Evolutionary conservation across 2,797 vertebrate species (phyloP), one percentile per base, ranked within the genome.

Genomic region (Lepilemur ruficaudatus): DNA sequence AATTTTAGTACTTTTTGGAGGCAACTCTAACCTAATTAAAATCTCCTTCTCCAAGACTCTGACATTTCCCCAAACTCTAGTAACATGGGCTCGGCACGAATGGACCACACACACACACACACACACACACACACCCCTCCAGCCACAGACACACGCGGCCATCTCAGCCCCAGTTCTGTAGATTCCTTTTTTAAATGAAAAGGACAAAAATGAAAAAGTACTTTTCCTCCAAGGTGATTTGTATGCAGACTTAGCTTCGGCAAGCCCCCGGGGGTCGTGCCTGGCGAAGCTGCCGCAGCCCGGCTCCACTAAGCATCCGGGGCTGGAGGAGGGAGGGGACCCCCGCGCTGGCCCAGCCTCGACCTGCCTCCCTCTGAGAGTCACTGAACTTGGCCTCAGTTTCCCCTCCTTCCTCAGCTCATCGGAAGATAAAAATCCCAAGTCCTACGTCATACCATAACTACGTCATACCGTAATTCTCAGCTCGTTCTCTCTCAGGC

Each of bases 1-100:
- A 93, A 95, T 96, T 98, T 96, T 84, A 97, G 95, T 67, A 93
- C 95, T 91, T 98, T 98, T 96, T 59, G 46, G 97, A 97, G 97
- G 92, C 84, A 91, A 96, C 96, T 97, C 89, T 72, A 96, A 97
- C 93, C 96, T 97, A 94, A 97, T 96, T 97, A 97, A 97, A 97
- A 97, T 96, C 95, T 95, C 79, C 82, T 88, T 81, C 97, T 97
- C 96, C 91, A 57, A 75, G 95, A 97, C 92, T 80, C 87, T 83
- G 97, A 97, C 97, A 98, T 96, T 96, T 97, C 5, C 50, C 80
- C 28, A 5, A 85, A 83, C 52, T n/a, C 89, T 79, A 59, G 87
- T 69, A 91, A 72, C 70, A 79, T 0, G 46, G 59, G 38, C 43
- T 63, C 35, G 35, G 6, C 17, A 22, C 0, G 5, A 82, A 95